Evolutionary conservation across 2,888 invertebrate genomes (phyloP).

Genomic region (Coleophora flavipennella): DNA sequence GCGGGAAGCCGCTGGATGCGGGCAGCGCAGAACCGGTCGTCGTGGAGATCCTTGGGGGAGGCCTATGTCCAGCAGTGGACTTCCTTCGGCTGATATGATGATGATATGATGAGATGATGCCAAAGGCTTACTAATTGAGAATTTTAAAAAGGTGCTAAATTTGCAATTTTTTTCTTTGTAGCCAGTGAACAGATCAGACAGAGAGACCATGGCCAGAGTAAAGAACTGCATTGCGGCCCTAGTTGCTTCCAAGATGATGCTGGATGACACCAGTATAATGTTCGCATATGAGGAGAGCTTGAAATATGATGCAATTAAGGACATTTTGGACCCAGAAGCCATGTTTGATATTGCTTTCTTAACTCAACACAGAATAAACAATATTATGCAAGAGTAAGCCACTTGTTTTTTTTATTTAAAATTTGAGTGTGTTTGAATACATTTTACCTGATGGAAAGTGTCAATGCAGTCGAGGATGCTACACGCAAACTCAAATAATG

Average conservation of each 20-base stretch:
- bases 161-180: slow-evolving; percentile 28
- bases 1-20: too few relatives aligned
- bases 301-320: slow-evolving; percentile 82
- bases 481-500: too few relatives aligned
- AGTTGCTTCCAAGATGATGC: slow-evolving; percentile 88
- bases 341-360: slow-evolving; percentile 87
- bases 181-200: slow-evolving; percentile 79
- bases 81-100: too few relatives aligned
- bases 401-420: too few relatives aligned
- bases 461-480: too few relatives aligned
- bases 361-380: slow-evolving; percentile 81
- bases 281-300: slow-evolving; percentile 92
- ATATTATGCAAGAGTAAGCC: slow-evolving; percentile 40
- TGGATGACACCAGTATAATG: slow-evolving; percentile 93
- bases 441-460: too few relatives aligned
- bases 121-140: too few relatives aligned
- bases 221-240: slow-evolving; percentile 92
- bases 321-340: slow-evolving; percentile 86
- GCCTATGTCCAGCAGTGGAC: too few relatives aligned
- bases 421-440: too few relatives aligned
- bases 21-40: too few relatives aligned
- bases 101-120: too few relatives aligned
- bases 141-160: background rate
- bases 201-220: slow-evolving; percentile 90
- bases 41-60: too few relatives aligned